Base-by-base conservation (phyloP, 2,113 vertebrate species). In the Lutjanus erythropterus region DNA sequence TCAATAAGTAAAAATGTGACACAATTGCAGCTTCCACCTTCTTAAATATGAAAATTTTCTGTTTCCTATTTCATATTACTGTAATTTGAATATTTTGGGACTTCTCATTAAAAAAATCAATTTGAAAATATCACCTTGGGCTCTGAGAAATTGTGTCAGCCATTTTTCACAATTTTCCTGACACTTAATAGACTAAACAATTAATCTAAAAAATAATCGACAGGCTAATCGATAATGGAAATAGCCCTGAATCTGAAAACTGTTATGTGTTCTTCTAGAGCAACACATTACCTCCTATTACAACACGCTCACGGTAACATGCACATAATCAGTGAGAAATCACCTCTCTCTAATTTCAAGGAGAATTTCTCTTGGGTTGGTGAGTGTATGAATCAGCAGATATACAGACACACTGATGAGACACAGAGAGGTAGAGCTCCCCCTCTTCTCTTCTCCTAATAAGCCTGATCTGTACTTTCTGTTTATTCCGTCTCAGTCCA, bases 381-480 rank as follows among this genome's bases (percentile, higher is more conserved):
- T 83, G 74, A 50, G 75, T 47, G 71, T 68, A 15, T 86, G 88
- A 88, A 70, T 84, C 85, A 81, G 80, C 61, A 70, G 70, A 85
- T 81, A 53, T 66, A 66, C 58, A 77, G 78, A 60, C 59, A 33
- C 6, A 56, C 44, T 76, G 78, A 71, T 55, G n/a, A 8, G 56
- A 52, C 42, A 52, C 19, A 46, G 23, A 8, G 71, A 60, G 50
- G 61, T 49, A 39, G 16, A 41, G 59, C 68, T 73, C n/a, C 37
- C 59, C 35, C 5, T 79, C 74, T 59, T 47, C 71, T 50, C 80
- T 76, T 47, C 71, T 50, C 80, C 74, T 91, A 86, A 90, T 87
- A 88, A 90, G 79, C 82, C 66, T 72, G 56, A 84, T 87, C 77
- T 76, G 74, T 84, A 78, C 85, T 88, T 90, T 88, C 70, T 89